A percentile compares a stretch with the other conserved stretches of the same genome.
Conservation (phyloP, 2,797 vertebrate genomes). For the Phrynocephalus vlangalii region DNA sequence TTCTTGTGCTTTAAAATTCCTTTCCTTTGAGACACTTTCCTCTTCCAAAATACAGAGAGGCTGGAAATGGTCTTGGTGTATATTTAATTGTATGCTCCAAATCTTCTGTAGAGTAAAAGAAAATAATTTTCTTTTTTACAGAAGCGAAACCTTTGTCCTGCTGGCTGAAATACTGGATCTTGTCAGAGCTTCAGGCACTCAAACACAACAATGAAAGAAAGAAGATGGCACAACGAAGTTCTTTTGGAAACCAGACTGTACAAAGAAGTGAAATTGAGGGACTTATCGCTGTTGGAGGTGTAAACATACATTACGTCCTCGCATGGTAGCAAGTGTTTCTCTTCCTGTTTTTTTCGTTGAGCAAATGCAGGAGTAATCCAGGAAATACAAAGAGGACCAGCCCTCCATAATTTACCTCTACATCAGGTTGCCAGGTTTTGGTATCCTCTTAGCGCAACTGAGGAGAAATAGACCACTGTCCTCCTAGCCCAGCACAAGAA, state of each 20-base stretch:
- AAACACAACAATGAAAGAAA: background rate
- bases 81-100: background rate
- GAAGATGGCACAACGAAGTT: background rate
- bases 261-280: background rate
- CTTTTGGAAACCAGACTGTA: background rate
- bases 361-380: slow-evolving; percentile 1
- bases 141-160: background rate
- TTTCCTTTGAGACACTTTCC: background rate
- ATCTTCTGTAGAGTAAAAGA: background rate
- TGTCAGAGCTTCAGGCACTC: background rate
- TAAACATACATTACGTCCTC: background rate
- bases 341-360: slow-evolving; percentile 4
- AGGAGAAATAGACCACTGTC: too few species aligned
- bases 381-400: background rate
- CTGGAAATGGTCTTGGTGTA: background rate
- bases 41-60: background rate
- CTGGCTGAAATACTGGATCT: background rate
- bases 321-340: background rate
- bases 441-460: background rate
- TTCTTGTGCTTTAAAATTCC: background rate
- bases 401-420: background rate
- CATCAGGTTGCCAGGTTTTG: background rate
- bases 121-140: background rate
- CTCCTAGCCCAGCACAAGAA: background rate
- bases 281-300: background rate